These are phyloP conservation scores for Paramuricea clavata DNA, from an alignment of 92 coral and sea anemone genomes.

Conservation along the genomic window DNA sequence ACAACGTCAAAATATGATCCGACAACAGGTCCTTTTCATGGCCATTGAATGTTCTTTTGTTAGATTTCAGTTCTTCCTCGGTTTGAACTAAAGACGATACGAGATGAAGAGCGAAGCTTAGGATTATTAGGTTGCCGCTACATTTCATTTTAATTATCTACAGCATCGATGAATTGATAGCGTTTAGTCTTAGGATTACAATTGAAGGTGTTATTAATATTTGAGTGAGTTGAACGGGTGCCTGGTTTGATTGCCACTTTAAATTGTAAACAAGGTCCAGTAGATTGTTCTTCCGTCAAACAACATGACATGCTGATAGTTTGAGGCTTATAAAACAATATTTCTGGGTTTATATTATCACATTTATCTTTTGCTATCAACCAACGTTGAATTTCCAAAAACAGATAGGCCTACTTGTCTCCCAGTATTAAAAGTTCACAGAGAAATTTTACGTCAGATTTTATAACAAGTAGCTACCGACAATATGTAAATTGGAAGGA, in stretches of 20 bases:
- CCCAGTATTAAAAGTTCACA: too few relatives aligned
- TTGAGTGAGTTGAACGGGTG: slow-evolving; percentile 37
- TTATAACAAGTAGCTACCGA: too few relatives aligned
- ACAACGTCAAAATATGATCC: background rate
- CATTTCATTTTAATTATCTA: slow-evolving; percentile 44
- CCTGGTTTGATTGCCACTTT: slow-evolving; percentile 38
- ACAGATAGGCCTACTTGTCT: too few relatives aligned
- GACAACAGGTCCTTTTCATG: slow-evolving; percentile 2
- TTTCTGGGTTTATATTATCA: too few relatives aligned
- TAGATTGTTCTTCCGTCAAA: too few relatives aligned
- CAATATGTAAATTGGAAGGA: too few relatives aligned
- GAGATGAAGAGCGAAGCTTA: background rate
- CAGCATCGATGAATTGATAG: background rate
- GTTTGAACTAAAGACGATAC: background rate
- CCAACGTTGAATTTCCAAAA: too few relatives aligned
- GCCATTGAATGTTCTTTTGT: background rate
- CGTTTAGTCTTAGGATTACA: background rate
- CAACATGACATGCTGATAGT: too few relatives aligned
- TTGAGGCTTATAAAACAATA: too few relatives aligned
- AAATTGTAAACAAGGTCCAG: background rate
- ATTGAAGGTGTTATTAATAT: slow-evolving; percentile 21
- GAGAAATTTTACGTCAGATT: too few relatives aligned
- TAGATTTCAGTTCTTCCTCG: background rate
- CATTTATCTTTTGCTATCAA: too few relatives aligned
- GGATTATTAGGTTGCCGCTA: background rate